These are phyloP conservation scores for Heterohyrax brucei DNA, from an alignment of 2,797 vertebrate genomes.

Conservation along the genomic window DNA sequence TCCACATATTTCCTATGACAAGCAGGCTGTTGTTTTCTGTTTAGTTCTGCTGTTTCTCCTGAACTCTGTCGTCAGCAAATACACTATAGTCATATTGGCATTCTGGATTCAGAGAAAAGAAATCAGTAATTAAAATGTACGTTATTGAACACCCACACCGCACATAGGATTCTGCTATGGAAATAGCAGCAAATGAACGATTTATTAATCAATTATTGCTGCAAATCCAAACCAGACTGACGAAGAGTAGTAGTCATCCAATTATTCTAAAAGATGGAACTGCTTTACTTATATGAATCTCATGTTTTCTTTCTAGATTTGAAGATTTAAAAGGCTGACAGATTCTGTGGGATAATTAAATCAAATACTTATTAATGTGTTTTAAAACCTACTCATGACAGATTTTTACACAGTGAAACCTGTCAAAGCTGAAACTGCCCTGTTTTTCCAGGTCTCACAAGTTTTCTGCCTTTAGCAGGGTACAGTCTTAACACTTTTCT, in stretches of 20 bases:
- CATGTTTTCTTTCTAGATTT: not conserved
- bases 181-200: conserved; percentile 4
- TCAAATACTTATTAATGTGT: conserved; percentile 73
- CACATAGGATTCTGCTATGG: not conserved
- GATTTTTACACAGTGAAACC: no score
- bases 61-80: conserved; percentile 50
- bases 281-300: conserved; percentile 48
- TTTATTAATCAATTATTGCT: conserved; percentile 64
- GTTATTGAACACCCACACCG: not conserved
- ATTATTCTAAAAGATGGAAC: conserved; percentile 76
- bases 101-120: conserved; percentile 65
- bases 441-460: no score
- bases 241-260: conserved; percentile 74
- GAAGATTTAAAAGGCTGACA: conserved; percentile 78
- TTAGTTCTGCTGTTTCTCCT: not conserved
- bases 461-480: no score
- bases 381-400: no score
- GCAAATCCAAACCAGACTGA: conserved; percentile 79
- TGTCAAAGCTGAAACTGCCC: no score
- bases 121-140: conserved; percentile 66
- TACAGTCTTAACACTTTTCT: no score
- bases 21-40: not conserved
- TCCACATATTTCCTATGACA: not conserved
- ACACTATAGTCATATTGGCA: conserved; percentile 8
- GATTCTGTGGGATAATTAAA: conserved; percentile 81